Percentiles rank a stretch among this genome's conserved stretches.
Conservation (phyloP, 2,113 vertebrate genomes). For the Thunnus thynnus region DNA sequence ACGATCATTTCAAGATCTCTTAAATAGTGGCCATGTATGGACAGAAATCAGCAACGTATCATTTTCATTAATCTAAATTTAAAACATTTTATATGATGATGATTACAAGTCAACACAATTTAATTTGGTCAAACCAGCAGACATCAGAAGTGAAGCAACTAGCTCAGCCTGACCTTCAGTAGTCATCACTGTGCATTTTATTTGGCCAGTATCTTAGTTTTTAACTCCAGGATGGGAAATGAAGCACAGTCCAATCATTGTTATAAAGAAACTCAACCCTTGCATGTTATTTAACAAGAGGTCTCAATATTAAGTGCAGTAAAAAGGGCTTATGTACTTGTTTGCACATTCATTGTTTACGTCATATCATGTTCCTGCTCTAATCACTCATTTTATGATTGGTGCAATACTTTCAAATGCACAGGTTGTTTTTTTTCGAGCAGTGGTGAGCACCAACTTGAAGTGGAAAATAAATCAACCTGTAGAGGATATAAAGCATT, state of each 20-base stretch:
- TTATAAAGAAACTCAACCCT: too few relatives aligned
- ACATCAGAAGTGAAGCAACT: conserved; percentile 48
- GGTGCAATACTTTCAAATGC: conserved; percentile 17
- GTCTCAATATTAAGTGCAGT: background rate
- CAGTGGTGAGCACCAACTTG: conserved; percentile 18
- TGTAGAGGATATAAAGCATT: conserved; percentile 42
- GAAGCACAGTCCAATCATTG: too few relatives aligned
- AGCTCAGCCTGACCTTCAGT: conserved; percentile 17
- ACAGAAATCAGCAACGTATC: background rate
- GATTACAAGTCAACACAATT: background rate
- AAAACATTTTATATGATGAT: background rate
- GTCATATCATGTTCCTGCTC: background rate
- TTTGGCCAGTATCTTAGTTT: too few relatives aligned
- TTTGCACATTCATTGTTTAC: conserved; percentile 8
- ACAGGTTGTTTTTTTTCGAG: conserved; percentile 34
- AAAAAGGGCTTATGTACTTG: background rate
- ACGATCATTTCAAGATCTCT: conserved; percentile 1
- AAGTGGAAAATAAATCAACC: conserved; percentile 56
- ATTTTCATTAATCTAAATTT: background rate
- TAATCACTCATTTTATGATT: conserved; percentile 4
- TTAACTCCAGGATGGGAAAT: too few relatives aligned
- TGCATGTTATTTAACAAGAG: conserved; percentile 17
- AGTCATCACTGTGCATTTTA: too few relatives aligned
- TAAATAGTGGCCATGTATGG: background rate
- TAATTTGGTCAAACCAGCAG: background rate